Conservation (phyloP, 2,797 vertebrate species). For the Epinephelus malabaricus region DNA sequence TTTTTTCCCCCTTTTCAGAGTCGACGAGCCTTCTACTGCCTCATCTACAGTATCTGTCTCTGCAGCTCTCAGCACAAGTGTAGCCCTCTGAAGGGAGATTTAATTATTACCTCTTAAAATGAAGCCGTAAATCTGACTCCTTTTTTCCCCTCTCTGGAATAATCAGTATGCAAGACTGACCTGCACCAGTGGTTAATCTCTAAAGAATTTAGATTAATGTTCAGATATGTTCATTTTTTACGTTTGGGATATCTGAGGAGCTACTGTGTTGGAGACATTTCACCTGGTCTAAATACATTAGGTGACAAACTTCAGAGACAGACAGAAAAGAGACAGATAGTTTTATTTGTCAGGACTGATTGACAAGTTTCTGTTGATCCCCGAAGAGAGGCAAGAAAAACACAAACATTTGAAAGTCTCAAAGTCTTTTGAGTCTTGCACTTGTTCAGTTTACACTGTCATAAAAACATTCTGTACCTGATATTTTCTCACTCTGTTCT, state of each 20-base stretch:
- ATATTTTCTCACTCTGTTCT: slow-evolving; percentile 2
- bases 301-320: background rate
- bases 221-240: background rate
- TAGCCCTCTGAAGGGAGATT: slow-evolving; percentile 21
- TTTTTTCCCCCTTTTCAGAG: slow-evolving; percentile 11
- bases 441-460: slow-evolving; percentile 13
- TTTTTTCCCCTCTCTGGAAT: background rate
- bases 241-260: background rate
- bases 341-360: slow-evolving; percentile 15
- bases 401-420: slow-evolving; percentile 26
- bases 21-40: slow-evolving; percentile 27
- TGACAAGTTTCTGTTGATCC: slow-evolving; percentile 13
- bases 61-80: slow-evolving; percentile 28
- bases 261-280: slow-evolving; percentile 8
- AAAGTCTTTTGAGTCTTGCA: slow-evolving; percentile 7
- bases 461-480: background rate
- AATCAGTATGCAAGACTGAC: slow-evolving; percentile 36
- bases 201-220: background rate
- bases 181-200: slow-evolving; percentile 6
- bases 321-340: background rate
- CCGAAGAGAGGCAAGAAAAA: slow-evolving; percentile 23
- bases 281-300: background rate
- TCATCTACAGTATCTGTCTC: slow-evolving; percentile 36
- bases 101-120: slow-evolving; percentile 43
- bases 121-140: slow-evolving; percentile 31